Evolutionary conservation across 2,888 invertebrate genomes (phyloP).

Genomic region (Ypsolopha scabrella): DNA sequence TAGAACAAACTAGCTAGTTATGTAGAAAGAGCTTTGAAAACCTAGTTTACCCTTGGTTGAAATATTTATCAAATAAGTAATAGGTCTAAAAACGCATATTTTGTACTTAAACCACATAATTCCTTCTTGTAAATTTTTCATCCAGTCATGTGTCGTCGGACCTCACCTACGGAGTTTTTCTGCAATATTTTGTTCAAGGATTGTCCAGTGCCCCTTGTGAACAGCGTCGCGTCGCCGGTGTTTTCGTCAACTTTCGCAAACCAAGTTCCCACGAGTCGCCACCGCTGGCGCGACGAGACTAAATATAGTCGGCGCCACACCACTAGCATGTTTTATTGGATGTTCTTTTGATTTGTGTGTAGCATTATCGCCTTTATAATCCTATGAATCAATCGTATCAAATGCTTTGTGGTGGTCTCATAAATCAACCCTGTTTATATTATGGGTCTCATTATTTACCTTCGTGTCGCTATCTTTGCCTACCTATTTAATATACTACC

Average conservation of each 20-base stretch:
- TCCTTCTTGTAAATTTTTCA: no score
- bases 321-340: slow-evolving; percentile 19
- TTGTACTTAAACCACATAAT: no score
- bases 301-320: slow-evolving; percentile 26
- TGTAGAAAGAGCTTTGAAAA: no score
- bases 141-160: slow-evolving; percentile 8
- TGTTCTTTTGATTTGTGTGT: slow-evolving; percentile 33
- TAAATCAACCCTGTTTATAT: neutral
- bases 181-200: slow-evolving; percentile 14
- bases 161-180: slow-evolving; percentile 40
- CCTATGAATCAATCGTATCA: slow-evolving; percentile 1
- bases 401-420: neutral
- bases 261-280: slow-evolving; percentile 27
- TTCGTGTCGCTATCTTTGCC: no score
- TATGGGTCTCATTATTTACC: neutral
- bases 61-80: no score
- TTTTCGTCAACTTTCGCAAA: slow-evolving; percentile 53
- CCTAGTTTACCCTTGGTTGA: no score
- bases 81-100: no score
- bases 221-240: slow-evolving; percentile 34
- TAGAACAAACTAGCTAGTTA: no score
- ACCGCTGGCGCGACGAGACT: slow-evolving; percentile 11
- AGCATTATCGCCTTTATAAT: slow-evolving; percentile 14
- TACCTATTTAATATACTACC: no score
- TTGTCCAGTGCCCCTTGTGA: slow-evolving; percentile 21